A percentile compares a stretch with the other conserved stretches of the same genome.
phyloP scores from a whole-genome alignment of 2,113 vertebrate species.

The Pomatorhinus ruficollis region DNA sequence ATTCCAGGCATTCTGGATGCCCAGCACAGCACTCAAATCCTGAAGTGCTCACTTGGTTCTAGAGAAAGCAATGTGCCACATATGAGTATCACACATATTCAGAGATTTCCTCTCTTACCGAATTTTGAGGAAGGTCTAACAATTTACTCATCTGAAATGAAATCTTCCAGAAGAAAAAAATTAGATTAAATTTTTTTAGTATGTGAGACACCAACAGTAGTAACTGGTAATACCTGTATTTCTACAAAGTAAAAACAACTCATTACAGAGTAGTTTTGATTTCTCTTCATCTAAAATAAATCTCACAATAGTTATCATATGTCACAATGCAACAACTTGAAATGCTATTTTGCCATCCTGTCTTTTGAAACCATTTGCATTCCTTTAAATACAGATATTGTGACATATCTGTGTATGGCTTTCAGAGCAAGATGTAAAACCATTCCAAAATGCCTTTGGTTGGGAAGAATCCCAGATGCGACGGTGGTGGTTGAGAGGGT shows the following conservation, averaged over 20 bases:
- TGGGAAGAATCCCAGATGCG: not conserved
- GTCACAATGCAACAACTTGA: not conserved
- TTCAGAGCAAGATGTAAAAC: not conserved
- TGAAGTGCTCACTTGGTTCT: not conserved
- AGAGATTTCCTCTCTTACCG: not conserved
- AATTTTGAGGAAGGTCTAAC: not conserved
- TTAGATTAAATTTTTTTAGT: not conserved
- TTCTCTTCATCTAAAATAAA: not conserved
- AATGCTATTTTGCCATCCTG: not conserved
- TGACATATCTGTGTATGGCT: not conserved
- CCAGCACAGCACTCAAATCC: not conserved
- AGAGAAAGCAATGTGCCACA: not conserved
- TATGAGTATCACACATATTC: fast-evolving
- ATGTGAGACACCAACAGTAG: not conserved
- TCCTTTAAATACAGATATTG: not conserved
- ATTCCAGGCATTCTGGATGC: not conserved
- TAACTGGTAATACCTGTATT: not conserved
- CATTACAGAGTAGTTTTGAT: not conserved
- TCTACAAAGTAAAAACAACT: not conserved
- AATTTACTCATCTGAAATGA: not conserved
- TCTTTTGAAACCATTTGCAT: not conserved
- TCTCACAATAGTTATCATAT: not conserved
- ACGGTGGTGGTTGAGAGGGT: fast-evolving
- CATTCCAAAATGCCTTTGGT: not conserved
- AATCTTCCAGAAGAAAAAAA: not conserved